Conservation (phyloP, 2,888 invertebrate genomes). For the Quadroppia sp. region DNA sequence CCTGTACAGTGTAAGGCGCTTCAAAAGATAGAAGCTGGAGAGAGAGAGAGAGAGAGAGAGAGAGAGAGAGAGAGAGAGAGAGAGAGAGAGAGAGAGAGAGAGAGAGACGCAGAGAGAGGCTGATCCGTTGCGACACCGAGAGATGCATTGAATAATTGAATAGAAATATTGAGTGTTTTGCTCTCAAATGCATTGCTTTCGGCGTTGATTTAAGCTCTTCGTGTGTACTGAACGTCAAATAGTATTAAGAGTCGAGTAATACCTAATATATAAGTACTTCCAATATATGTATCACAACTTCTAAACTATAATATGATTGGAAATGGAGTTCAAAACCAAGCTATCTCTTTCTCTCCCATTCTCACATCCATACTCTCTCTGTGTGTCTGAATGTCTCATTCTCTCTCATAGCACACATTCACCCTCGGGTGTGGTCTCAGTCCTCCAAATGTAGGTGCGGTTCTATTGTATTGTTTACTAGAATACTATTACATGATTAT, state of each 20-base stretch:
- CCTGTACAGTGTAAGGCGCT: slow-evolving; percentile 4
- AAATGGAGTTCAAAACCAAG: not conserved
- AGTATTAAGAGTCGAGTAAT: slow-evolving; percentile 28
- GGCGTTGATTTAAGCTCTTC: slow-evolving; percentile 31
- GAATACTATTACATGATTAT: slow-evolving; percentile 9
- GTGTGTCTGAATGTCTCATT: not conserved
- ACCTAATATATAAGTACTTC: slow-evolving; percentile 5
- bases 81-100: too few species aligned
- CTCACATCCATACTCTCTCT: not conserved
- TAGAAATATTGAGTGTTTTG: slow-evolving; percentile 31
- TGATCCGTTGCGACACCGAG: slow-evolving; percentile 26
- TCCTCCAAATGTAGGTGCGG: slow-evolving; percentile 20
- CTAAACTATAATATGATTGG: slow-evolving; percentile 8
- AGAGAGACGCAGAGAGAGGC: too few species aligned
- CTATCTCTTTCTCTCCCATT: slow-evolving; percentile 6
- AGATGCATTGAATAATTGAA: slow-evolving; percentile 34
- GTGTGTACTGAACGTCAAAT: slow-evolving; percentile 27
- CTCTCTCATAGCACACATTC: not conserved
- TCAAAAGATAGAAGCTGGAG: slow-evolving; percentile 15
- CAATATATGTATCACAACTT: slow-evolving; percentile 6
- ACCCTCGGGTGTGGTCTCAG: slow-evolving; percentile 10
- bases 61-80: too few species aligned
- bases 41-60: too few species aligned
- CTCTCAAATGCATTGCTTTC: slow-evolving; percentile 24
- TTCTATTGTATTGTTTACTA: slow-evolving; percentile 8